Base-by-base conservation (phyloP, 2,113 vertebrate species). In the Daubentonia madagascariensis region DNA sequence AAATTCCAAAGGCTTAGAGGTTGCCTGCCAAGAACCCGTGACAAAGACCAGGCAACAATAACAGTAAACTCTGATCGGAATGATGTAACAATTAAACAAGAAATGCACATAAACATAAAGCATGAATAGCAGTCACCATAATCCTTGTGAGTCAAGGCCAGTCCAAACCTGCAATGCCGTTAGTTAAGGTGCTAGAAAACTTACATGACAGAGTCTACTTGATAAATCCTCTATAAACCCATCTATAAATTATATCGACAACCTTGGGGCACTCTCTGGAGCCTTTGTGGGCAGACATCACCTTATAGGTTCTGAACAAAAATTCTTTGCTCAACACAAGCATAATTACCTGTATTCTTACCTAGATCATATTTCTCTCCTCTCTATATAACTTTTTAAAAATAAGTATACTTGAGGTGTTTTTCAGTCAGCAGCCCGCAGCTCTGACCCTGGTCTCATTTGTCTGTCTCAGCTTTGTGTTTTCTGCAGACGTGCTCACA, bases 251-350 rank as follows among this genome's bases (percentile, higher is more conserved):
- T 30, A 63, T 1, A 25, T 25, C 11, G 61, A 63, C 28, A 63
- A 12, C 11, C 61, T 0, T 1, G 11, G 17, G 45, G 2, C 2
- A n/a, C 4, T 45, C 13, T 0, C 4, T 10, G 14, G 43, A 65
- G 16, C 25, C 35, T 32, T 48, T 40, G 40, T 30, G 32, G 6
- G 32, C 22, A 1, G 52, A 13, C n/a, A 3, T 35, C 30, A 3
- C 4, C 25, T 11, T 20, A 6, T 2, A 11, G 0, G 13, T 5
- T 1, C 13, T 4, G 30, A 85, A 13, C 52, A 28, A 72, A 37
- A 57, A 50, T 12, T 61, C 40, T 89, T 54, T 25, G 65, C 59
- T 45, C 57, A 50, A 0, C 22, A 7, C 14, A 57, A n/a, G 1
- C 37, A 45, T 20, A 4, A 35, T 63, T 12, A 1, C 43, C 11